These are phyloP conservation scores for Drosophila cyrtoloma DNA, from an alignment of 2,888 invertebrate species.

Conservation along the genomic window DNA sequence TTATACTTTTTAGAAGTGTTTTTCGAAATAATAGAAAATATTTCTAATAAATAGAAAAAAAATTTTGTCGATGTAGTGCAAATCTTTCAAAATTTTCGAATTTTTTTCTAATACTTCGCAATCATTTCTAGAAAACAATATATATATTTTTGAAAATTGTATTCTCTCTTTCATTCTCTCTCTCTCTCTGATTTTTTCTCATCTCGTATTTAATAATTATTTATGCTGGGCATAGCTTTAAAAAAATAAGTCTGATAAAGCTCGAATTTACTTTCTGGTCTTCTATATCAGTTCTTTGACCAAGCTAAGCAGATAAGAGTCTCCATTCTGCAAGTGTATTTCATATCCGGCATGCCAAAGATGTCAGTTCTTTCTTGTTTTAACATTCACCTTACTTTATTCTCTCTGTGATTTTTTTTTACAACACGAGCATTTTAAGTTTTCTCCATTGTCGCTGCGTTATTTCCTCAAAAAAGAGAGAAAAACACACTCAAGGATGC, in stretches of 20 bases:
- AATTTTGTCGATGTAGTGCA: not conserved
- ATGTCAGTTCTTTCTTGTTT: not conserved
- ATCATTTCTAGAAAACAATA: not conserved
- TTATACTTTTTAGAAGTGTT: too few species aligned
- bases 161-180: not conserved
- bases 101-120: not conserved
- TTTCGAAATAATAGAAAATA: too few species aligned
- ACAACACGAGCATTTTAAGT: conserved; percentile 28
- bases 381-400: conserved; percentile 3
- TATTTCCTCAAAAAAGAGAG: conserved; percentile 23
- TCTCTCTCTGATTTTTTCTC: not conserved
- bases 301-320: not conserved
- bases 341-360: not conserved
- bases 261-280: not conserved
- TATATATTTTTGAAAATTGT: not conserved
- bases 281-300: not conserved
- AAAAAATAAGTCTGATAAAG: not conserved
- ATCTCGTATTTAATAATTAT: not conserved
- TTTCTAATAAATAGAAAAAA: too few species aligned
- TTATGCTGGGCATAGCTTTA: not conserved
- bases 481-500: conserved; percentile 53
- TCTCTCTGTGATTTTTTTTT: conserved; percentile 6
- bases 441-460: conserved; percentile 30
- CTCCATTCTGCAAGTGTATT: not conserved
- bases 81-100: accelerated